These are phyloP conservation scores for Eolophus roseicapilla DNA, from an alignment of 2,113 vertebrate genomes.

Conservation along the genomic window DNA sequence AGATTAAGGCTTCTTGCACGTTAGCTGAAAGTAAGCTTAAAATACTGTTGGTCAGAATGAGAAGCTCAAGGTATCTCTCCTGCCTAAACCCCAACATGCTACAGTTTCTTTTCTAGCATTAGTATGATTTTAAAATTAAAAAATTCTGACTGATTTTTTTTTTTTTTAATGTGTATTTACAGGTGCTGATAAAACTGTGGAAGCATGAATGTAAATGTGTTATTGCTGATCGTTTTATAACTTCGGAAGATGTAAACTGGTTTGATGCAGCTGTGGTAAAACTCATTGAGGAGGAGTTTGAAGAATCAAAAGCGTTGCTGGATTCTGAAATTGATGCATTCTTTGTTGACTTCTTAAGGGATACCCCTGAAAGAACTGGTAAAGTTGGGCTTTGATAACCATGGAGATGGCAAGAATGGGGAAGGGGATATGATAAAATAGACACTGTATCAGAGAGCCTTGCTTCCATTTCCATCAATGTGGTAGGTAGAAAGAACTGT, in stretches of 20 bases:
- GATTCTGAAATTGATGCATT: conserved; percentile 77
- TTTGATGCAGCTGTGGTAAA: conserved; percentile 81
- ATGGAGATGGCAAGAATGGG: background rate
- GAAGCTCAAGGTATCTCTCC: background rate
- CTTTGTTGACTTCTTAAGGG: conserved; percentile 94
- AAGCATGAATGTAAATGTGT: conserved; percentile 95
- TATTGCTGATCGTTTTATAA: conserved; percentile 91
- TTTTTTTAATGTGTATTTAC: background rate
- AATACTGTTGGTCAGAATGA: background rate
- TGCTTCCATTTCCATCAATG: background rate
- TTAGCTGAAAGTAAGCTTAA: background rate
- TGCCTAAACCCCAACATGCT: background rate
- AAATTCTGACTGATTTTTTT: background rate
- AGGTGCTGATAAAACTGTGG: conserved; percentile 87
- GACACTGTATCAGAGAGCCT: background rate
- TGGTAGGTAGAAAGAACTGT: background rate
- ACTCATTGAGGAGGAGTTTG: conserved; percentile 80
- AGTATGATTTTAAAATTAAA: background rate
- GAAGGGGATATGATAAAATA: background rate
- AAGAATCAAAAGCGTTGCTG: conserved; percentile 65
- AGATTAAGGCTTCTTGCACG: background rate
- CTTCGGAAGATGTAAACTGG: conserved; percentile 84
- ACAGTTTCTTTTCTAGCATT: background rate
- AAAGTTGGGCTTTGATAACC: background rate
- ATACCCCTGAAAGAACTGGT: conserved; percentile 87